Conservation (phyloP, 2,113 vertebrate species). For the Nematolebias whitei region DNA sequence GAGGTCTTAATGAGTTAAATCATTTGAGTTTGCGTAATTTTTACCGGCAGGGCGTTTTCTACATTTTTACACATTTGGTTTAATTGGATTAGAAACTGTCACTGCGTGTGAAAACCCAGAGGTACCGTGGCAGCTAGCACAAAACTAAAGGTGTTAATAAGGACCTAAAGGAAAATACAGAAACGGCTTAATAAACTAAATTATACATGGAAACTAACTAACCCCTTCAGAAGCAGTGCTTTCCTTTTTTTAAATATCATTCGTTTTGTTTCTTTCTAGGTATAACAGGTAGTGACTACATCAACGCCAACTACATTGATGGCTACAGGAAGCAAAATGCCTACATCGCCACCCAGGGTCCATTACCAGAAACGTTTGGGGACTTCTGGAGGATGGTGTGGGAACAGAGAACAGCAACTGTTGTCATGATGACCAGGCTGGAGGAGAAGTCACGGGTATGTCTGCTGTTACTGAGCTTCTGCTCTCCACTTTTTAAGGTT, state of each 20-base stretch:
- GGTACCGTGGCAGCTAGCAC: constrained; percentile 20
- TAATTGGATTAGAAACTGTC: constrained; percentile 26
- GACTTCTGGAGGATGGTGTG: constrained; percentile 99
- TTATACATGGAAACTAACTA: background rate
- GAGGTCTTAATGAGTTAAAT: too few species aligned
- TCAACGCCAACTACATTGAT: constrained; percentile 98
- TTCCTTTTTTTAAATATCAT: background rate
- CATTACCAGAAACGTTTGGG: constrained; percentile 93
- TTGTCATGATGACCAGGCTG: constrained; percentile 98
- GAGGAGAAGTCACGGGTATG: constrained; percentile 97
- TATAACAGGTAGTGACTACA: constrained; percentile 95
- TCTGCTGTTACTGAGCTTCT: background rate
- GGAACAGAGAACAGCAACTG: constrained; percentile 95
- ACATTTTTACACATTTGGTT: constrained; percentile 22
- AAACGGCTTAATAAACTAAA: constrained; percentile 3
- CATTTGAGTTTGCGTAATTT: too few species aligned
- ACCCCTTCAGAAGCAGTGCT: background rate
- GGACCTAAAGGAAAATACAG: background rate
- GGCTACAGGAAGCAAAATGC: constrained; percentile 98
- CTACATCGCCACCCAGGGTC: constrained; percentile 97
- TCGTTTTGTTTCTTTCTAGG: constrained; percentile 74
- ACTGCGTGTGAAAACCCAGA: constrained; percentile 34
- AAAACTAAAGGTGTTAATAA: constrained; percentile 27
- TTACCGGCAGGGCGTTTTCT: too few species aligned
- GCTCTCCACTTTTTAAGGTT: background rate